Evolutionary conservation across 2,113 vertebrate species (phyloP).

Genomic region (Cochlearius cochlearius): DNA sequence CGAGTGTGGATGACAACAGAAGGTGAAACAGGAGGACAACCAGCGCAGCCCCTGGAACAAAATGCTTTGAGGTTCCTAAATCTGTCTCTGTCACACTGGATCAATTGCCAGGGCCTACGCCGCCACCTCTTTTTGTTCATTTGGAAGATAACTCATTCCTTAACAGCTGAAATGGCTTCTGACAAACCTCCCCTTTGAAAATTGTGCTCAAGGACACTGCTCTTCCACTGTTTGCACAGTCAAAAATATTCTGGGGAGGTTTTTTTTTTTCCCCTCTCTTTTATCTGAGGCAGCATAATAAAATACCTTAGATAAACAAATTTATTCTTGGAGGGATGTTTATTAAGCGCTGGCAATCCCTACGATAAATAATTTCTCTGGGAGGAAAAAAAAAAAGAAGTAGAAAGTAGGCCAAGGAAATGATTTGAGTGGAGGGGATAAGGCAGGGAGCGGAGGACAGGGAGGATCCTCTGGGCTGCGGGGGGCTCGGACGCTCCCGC

Average conservation of each 20-base stretch:
- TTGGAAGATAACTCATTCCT: constrained; percentile 53
- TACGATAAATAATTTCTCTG: constrained; percentile 64
- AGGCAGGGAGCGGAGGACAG: neutral
- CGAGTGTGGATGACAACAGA: neutral
- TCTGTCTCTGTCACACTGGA: constrained; percentile 42
- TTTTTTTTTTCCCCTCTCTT: neutral
- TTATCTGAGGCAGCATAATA: constrained; percentile 65
- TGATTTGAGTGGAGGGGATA: neutral
- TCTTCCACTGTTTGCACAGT: constrained; percentile 55
- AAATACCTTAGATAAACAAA: constrained; percentile 72
- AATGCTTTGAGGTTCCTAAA: constrained; percentile 40
- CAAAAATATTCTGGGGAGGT: constrained; percentile 26
- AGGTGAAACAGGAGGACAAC: constrained; percentile 41
- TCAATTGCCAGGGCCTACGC: neutral
- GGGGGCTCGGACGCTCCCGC: neutral
- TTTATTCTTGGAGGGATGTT: constrained; percentile 68
- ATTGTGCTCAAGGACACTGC: constrained; percentile 57
- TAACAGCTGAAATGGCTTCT: constrained; percentile 57
- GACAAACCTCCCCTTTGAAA: constrained; percentile 57
- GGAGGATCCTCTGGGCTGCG: neutral
- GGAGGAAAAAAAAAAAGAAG: neutral
- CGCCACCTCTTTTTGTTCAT: constrained; percentile 32
- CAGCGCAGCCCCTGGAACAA: constrained; percentile 21
- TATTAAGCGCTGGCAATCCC: constrained; percentile 43
- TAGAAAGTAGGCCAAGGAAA: constrained; percentile 48